These are phyloP conservation scores for Meloidogyne floridensis DNA, from an alignment of 1,140 invertebrate species.

Conservation along the genomic window DNA sequence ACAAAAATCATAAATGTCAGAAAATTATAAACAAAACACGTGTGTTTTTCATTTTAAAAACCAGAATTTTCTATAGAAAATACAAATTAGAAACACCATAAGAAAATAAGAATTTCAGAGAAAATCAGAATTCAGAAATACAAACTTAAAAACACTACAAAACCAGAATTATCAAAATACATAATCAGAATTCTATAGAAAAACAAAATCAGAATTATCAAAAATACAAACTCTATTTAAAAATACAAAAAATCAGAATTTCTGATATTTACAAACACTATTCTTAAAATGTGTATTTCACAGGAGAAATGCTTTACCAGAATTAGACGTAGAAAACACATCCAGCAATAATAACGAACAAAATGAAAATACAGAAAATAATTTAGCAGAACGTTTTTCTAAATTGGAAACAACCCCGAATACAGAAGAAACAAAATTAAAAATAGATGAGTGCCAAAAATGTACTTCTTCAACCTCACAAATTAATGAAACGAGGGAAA, in stretches of 20 bases:
- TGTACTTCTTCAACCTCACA: neutral
- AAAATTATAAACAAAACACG: too few species aligned
- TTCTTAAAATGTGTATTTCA: neutral
- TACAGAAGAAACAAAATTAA: neutral
- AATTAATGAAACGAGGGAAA: neutral
- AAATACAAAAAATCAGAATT: neutral
- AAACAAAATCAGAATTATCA: neutral
- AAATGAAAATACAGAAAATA: neutral
- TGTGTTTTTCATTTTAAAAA: too few species aligned
- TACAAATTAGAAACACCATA: too few species aligned
- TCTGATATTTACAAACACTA: neutral
- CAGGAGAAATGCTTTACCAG: slow-evolving; percentile 6
- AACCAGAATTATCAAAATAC: neutral
- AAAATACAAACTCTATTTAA: neutral
- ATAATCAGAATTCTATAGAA: neutral
- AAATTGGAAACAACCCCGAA: neutral
- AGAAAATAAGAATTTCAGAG: too few species aligned
- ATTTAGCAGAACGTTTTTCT: neutral
- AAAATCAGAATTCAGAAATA: too few species aligned
- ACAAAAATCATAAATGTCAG: too few species aligned
- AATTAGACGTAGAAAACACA: slow-evolving; percentile 5
- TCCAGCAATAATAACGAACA: neutral
- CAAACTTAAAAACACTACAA: neutral
- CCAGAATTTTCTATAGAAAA: too few species aligned
- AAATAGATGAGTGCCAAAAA: neutral